phyloP scores from a whole-genome alignment of 2,113 vertebrate genomes.

The Pristiophorus japonicus region DNA sequence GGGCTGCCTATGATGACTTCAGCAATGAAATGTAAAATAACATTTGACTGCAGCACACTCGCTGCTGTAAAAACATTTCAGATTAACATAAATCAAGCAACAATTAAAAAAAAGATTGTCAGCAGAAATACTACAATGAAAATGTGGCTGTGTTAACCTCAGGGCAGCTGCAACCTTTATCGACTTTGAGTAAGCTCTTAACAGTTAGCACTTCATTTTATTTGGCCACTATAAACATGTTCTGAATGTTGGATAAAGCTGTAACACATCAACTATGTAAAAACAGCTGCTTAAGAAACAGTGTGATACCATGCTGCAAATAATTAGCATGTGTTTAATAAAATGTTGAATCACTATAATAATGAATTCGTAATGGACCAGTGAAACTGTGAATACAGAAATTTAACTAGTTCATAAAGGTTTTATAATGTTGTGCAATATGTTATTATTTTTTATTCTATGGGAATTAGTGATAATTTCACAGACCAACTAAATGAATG shows the following conservation, averaged over 20 bases:
- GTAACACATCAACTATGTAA: not conserved
- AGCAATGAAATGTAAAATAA: constrained; percentile 25
- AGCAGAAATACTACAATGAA: not conserved
- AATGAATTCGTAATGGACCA: constrained; percentile 16
- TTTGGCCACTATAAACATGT: not conserved
- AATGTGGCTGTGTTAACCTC: not conserved
- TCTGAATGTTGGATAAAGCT: not conserved
- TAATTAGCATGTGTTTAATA: constrained; percentile 29
- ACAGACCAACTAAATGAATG: not conserved
- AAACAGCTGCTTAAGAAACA: constrained; percentile 16
- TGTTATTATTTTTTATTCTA: constrained; percentile 22
- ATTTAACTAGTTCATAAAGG: not conserved
- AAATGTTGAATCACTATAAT: constrained; percentile 24
- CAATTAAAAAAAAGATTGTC: not conserved
- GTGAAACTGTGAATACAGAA: not conserved
- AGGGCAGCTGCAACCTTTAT: not conserved
- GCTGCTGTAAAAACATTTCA: constrained; percentile 8
- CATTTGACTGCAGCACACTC: not conserved
- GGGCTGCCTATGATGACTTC: no score
- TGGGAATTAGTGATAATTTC: constrained; percentile 21
- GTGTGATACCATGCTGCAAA: constrained; percentile 31
- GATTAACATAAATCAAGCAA: constrained; percentile 20
- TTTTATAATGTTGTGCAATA: not conserved
- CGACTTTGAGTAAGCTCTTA: constrained; percentile 7
- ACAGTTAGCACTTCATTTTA: constrained; percentile 4